Conservation (phyloP, 2,113 vertebrate species). For the Chauna torquata region DNA sequence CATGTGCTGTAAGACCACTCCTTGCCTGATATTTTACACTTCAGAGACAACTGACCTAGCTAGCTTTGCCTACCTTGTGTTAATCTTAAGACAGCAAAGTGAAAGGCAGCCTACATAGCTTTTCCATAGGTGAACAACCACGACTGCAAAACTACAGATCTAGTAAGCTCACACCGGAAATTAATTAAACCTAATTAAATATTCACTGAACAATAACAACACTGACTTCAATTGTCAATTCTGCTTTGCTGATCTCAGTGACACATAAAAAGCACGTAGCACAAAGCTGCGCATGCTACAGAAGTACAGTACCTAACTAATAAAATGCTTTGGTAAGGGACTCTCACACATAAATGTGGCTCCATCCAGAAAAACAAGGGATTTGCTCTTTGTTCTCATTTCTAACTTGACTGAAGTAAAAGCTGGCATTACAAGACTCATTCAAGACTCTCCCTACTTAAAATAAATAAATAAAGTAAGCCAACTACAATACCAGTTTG, state of each 20-base stretch:
- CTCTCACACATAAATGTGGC: not conserved
- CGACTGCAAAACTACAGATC: not conserved
- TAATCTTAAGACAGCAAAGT: not conserved
- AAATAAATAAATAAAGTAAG: not conserved
- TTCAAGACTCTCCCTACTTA: not conserved
- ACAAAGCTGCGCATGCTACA: not conserved
- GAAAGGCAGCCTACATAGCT: not conserved
- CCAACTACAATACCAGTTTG: not conserved
- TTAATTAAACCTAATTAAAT: not conserved
- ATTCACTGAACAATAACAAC: not conserved
- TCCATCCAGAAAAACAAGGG: not conserved
- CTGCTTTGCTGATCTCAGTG: not conserved
- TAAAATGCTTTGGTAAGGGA: not conserved
- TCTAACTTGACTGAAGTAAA: not conserved
- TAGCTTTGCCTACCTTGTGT: not conserved
- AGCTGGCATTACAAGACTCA: not conserved
- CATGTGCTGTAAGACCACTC: too few relatives aligned
- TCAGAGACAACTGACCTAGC: not conserved
- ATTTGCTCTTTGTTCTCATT: not conserved
- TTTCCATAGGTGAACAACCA: not conserved
- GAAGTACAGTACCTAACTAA: not conserved
- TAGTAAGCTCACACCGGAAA: not conserved
- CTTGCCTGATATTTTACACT: not conserved
- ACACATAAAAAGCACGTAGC: not conserved
- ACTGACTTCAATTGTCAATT: not conserved